phyloP scores from a whole-genome alignment of 2,113 vertebrate species.

The Ahaetulla prasina region DNA sequence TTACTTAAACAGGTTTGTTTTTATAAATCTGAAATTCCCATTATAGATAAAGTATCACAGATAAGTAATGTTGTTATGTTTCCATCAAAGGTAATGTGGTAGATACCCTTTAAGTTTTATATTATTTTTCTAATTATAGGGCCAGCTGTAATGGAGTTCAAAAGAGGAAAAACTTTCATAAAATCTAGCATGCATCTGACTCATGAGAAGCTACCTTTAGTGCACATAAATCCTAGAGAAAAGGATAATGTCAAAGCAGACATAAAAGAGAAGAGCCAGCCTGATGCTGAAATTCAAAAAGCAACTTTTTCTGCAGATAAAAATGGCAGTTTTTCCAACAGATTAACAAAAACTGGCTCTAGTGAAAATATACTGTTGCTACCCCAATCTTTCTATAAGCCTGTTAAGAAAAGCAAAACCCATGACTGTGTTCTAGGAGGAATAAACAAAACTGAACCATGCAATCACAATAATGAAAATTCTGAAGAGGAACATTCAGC shows the following conservation, averaged over 20 bases:
- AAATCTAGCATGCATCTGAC: constrained; percentile 68
- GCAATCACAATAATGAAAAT: constrained; percentile 21
- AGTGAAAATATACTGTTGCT: constrained; percentile 35
- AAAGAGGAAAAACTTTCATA: constrained; percentile 77
- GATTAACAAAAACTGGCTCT: constrained; percentile 35
- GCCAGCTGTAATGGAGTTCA: constrained; percentile 67
- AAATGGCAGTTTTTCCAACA: constrained; percentile 48
- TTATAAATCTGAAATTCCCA: not conserved
- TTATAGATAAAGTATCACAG: not conserved
- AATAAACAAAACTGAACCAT: constrained; percentile 42
- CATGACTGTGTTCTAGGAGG: constrained; percentile 64
- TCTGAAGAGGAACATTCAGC: not conserved
- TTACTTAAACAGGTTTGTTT: not conserved
- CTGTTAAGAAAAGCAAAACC: constrained; percentile 77
- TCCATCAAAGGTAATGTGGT: not conserved
- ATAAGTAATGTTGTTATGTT: not conserved
- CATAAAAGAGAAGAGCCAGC: constrained; percentile 34
- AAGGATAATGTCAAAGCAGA: constrained; percentile 29
- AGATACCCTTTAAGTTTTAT: not conserved
- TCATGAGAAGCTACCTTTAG: constrained; percentile 59
- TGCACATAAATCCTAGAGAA: constrained; percentile 12
- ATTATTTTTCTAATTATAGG: constrained; percentile 53
- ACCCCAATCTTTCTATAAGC: constrained; percentile 58
- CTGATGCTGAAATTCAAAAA: constrained; percentile 40
- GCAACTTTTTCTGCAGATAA: constrained; percentile 45